A percentile compares a stretch with the other conserved stretches of the same genome.
Conservation (phyloP, 2,797 vertebrate genomes). For the Paguma larvata region DNA sequence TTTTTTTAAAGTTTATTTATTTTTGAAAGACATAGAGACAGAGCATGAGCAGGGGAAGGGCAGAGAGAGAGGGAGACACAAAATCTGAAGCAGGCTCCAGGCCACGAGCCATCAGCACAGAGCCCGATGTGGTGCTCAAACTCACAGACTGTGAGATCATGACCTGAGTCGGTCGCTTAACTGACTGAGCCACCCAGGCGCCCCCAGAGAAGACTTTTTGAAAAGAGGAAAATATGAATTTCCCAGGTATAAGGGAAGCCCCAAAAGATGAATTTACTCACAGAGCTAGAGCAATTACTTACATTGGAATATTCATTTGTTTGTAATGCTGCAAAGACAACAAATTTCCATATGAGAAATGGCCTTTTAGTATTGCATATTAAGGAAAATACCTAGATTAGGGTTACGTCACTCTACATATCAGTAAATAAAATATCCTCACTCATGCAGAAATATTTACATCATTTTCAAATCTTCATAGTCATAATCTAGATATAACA, state of each 20-base stretch:
- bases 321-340: neutral
- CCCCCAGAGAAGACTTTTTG: neutral
- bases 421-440: neutral
- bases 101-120: too few relatives aligned
- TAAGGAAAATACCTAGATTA: neutral
- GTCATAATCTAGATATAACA: neutral
- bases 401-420: neutral
- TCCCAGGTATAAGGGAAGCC: conserved; percentile 42
- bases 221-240: conserved; percentile 53
- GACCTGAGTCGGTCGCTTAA: too few relatives aligned
- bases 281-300: neutral
- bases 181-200: too few relatives aligned
- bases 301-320: neutral
- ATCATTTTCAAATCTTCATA: neutral
- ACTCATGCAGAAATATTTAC: neutral
- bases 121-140: too few relatives aligned
- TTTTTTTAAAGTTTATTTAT: too few relatives aligned
- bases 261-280: conserved; percentile 65
- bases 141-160: too few relatives aligned
- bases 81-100: too few relatives aligned
- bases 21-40: too few relatives aligned
- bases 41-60: too few relatives aligned
- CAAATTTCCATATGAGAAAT: neutral
- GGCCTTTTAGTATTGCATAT: neutral
- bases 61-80: too few relatives aligned